These are phyloP conservation scores for Phymorhynchus buccinoides DNA, from an alignment of 1,140 invertebrate species.

Conservation along the genomic window DNA sequence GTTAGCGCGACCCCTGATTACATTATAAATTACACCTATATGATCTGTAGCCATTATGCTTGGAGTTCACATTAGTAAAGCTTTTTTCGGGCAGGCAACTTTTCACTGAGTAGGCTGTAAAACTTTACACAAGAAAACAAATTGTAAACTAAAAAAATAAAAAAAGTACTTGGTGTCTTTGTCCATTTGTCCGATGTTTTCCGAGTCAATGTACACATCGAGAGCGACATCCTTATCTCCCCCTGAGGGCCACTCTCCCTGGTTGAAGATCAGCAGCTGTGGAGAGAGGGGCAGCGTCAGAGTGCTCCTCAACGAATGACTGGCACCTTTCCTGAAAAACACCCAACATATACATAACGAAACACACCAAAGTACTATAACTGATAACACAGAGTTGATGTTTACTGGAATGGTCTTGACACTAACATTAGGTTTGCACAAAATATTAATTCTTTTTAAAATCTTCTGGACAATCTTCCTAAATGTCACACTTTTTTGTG, in stretches of 20 bases:
- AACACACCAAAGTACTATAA: not conserved
- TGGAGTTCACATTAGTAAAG: not conserved
- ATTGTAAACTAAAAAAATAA: not conserved
- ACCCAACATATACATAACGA: not conserved
- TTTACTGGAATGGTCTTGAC: too few species aligned
- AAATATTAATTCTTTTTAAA: too few species aligned
- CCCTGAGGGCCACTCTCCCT: conserved; percentile 27
- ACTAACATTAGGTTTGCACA: too few species aligned
- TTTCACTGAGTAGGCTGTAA: not conserved
- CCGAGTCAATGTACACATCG: conserved; percentile 6
- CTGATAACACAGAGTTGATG: not conserved
- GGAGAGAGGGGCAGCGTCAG: conserved; percentile 15
- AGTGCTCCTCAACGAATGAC: not conserved
- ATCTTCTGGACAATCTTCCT: too few species aligned
- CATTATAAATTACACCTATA: too few species aligned
- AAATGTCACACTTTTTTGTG: too few species aligned
- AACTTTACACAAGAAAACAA: not conserved
- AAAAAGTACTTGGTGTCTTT: conserved; percentile 15
- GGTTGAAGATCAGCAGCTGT: conserved; percentile 37
- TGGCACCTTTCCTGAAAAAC: conserved; percentile 2
- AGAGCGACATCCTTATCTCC: not conserved
- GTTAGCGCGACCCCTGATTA: too few species aligned
- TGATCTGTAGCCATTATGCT: too few species aligned
- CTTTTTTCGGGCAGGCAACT: too few species aligned
- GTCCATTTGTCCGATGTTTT: conserved; percentile 25